Conservation (phyloP, 2,888 invertebrate species). For the Cabera pusaria region DNA sequence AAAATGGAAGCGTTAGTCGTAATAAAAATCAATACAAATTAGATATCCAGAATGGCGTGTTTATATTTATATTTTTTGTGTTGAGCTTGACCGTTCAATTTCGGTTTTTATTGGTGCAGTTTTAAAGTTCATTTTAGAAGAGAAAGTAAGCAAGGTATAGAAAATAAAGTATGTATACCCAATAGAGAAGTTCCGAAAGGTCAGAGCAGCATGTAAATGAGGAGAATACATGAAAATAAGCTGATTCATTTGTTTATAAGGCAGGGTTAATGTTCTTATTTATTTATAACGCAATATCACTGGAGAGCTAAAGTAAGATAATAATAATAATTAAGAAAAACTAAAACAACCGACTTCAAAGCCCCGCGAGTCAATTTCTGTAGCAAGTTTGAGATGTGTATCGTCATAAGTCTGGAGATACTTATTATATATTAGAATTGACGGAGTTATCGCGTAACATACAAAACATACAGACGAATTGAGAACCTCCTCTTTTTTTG, state of each 20-base stretch:
- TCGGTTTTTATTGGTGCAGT: conserved; percentile 75
- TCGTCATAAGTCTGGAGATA: no score
- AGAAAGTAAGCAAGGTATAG: conserved; percentile 59
- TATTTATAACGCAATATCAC: no score
- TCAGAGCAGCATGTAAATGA: conserved; percentile 76
- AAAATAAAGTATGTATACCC: conserved; percentile 62
- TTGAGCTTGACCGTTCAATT: conserved; percentile 76
- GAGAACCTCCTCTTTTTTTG: no score
- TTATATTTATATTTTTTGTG: conserved; percentile 79
- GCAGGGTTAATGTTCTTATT: conserved; percentile 8
- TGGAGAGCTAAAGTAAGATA: no score
- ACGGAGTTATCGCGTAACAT: no score
- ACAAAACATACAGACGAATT: no score
- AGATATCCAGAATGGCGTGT: conserved; percentile 75
- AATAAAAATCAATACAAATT: conserved; percentile 37
- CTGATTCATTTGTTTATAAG: conserved; percentile 25
- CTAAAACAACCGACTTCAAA: no score
- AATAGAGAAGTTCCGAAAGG: conserved; percentile 77
- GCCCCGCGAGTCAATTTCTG: no score
- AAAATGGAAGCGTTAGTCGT: conserved; percentile 58
- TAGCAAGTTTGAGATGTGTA: no score
- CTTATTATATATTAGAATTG: no score
- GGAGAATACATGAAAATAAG: conserved; percentile 75
- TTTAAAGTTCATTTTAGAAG: conserved; percentile 46
- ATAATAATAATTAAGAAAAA: no score